phyloP scores from a whole-genome alignment of 1,140 invertebrate genomes.

The Ladona fulva region DNA sequence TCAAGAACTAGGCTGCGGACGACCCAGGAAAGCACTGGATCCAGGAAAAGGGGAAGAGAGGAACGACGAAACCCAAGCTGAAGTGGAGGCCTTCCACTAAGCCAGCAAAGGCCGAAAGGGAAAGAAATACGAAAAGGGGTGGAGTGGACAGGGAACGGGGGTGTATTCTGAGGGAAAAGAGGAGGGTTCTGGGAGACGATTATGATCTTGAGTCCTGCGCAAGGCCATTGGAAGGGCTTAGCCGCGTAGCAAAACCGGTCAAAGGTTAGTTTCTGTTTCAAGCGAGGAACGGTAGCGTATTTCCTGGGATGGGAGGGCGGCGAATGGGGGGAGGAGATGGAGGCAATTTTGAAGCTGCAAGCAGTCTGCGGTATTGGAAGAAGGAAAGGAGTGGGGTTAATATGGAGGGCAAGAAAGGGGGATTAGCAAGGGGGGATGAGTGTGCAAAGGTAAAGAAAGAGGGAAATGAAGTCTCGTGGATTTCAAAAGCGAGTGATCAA shows the following conservation, averaged over 20 bases:
- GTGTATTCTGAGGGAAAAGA: not conserved
- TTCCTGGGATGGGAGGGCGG: not conserved
- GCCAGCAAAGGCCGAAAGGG: not conserved
- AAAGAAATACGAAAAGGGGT: not conserved
- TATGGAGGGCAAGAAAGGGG: not conserved
- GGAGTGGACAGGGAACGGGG: not conserved
- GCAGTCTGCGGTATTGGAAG: not conserved
- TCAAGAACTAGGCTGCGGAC: not conserved
- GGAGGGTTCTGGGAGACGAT: not conserved
- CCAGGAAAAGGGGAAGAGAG: not conserved
- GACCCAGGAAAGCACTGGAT: not conserved
- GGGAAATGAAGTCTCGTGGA: conserved; percentile 13
- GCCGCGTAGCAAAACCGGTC: not conserved
- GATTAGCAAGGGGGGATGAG: conserved; percentile 16
- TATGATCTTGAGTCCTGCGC: conserved; percentile 3
- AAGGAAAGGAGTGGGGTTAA: not conserved
- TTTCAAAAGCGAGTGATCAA: conserved; percentile 11
- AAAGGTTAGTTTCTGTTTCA: conserved; percentile 7
- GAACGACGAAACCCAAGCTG: not conserved
- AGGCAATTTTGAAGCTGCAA: not conserved
- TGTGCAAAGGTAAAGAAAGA: conserved; percentile 20
- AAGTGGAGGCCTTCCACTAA: not conserved
- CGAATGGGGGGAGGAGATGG: not conserved
- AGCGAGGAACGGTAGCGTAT: not conserved
- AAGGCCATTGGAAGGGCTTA: not conserved